These are phyloP conservation scores for Calephelis perditalis DNA, from an alignment of 2,888 invertebrate genomes.

Conservation along the genomic window DNA sequence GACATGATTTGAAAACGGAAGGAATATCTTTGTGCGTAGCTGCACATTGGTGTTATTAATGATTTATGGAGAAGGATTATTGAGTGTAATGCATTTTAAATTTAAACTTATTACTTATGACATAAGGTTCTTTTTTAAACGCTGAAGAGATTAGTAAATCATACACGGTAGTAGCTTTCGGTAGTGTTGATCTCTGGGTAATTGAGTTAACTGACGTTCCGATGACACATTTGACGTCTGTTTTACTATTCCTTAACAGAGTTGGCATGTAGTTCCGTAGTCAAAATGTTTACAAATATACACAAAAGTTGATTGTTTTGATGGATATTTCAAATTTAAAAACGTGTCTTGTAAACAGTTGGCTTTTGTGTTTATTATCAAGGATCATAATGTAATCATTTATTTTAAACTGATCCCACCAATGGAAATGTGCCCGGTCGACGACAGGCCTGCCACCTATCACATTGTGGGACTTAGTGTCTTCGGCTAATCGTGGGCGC, in stretches of 20 bases:
- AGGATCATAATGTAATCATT: too few relatives aligned
- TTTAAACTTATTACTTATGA: constrained; percentile 44
- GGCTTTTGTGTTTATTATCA: too few relatives aligned
- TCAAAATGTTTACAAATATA: constrained; percentile 34
- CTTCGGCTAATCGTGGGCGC: too few relatives aligned
- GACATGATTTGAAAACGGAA: constrained; percentile 48
- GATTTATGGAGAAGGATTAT: constrained; percentile 75
- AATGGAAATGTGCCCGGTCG: too few relatives aligned
- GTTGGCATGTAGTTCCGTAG: constrained; percentile 34
- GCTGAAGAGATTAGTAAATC: constrained; percentile 48
- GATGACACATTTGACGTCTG: constrained; percentile 76
- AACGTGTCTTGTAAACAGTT: too few relatives aligned
- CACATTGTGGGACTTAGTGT: too few relatives aligned
- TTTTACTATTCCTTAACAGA: constrained; percentile 46
- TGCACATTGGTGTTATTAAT: constrained; percentile 77
- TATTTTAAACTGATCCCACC: too few relatives aligned
- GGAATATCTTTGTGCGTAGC: constrained; percentile 74
- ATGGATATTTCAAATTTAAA: neutral
- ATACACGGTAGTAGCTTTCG: constrained; percentile 73
- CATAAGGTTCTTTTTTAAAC: constrained; percentile 46
- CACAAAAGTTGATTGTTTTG: neutral
- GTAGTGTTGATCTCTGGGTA: constrained; percentile 74
- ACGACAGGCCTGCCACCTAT: too few relatives aligned
- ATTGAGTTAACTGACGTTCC: constrained; percentile 76
- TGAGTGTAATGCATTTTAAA: constrained; percentile 38